These are phyloP conservation scores for Lepidurus apus DNA, from an alignment of 1,140 invertebrate genomes.

Conservation along the genomic window DNA sequence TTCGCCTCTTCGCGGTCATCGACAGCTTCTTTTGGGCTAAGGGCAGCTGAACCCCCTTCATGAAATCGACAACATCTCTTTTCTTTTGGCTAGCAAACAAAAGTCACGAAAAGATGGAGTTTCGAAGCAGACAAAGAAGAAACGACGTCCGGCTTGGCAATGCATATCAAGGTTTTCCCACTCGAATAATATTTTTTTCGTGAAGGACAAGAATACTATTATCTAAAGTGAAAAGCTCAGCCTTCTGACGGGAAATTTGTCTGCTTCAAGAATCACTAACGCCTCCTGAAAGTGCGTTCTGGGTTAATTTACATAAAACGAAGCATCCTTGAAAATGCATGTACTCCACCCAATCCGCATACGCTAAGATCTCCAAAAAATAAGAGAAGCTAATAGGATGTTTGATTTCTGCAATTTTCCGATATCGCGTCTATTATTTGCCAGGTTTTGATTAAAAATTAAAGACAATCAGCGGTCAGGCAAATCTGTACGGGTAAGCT, in stretches of 20 bases:
- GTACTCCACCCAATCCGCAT: slow-evolving; percentile 12
- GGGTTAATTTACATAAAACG: background rate
- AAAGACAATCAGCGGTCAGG: no score
- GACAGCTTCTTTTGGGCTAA: background rate
- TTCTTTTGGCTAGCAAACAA: background rate
- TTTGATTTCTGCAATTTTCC: no score
- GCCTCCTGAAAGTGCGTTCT: background rate
- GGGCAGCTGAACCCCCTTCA: background rate
- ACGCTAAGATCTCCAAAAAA: no score
- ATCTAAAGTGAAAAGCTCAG: background rate
- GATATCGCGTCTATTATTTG: no score
- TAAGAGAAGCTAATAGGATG: no score
- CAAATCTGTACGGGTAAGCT: no score
- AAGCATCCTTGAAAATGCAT: background rate
- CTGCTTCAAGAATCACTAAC: background rate
- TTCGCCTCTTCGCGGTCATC: background rate
- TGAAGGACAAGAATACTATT: background rate
- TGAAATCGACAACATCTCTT: no score
- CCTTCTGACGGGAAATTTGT: background rate
- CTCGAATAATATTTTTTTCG: background rate
- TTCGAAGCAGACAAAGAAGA: background rate
- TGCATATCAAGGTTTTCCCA: background rate
- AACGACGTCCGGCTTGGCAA: background rate
- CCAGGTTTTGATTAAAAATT: no score
- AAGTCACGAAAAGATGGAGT: background rate